A percentile compares a stretch with the other conserved stretches of the same genome.
Evolutionary conservation across 2,888 invertebrate genomes (phyloP).

Genomic region (Tiliacea aurago): DNA sequence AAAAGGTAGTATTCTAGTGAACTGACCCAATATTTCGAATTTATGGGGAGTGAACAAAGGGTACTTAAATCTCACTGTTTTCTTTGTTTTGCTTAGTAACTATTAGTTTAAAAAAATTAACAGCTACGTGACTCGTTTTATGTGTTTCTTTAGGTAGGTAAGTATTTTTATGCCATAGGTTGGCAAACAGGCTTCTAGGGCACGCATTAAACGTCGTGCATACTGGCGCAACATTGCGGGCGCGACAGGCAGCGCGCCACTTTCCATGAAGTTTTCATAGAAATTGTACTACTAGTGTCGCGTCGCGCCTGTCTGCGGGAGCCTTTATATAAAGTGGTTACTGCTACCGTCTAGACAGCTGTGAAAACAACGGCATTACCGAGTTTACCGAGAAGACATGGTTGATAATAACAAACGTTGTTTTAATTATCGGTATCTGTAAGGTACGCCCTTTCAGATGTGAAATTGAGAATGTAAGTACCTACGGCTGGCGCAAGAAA

Average conservation of each 20-base stretch:
- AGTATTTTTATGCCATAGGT: neutral
- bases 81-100: conserved; percentile 13
- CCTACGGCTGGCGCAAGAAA: neutral
- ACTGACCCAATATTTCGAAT: conserved; percentile 28
- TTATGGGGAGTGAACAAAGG: conserved; percentile 36
- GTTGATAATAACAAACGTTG: neutral
- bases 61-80: conserved; percentile 4
- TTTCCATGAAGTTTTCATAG: no score
- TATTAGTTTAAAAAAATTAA: neutral
- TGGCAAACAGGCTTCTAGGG: neutral
- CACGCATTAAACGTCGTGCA: neutral
- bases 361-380: neutral
- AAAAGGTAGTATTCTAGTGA: conserved; percentile 35
- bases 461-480: neutral
- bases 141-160: no score
- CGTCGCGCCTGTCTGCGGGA: no score
- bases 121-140: no score
- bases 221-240: no score
- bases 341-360: neutral
- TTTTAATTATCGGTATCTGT: neutral
- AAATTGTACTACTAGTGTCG: no score
- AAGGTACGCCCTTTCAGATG: neutral
- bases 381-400: neutral
- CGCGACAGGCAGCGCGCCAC: no score
- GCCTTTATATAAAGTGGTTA: neutral